A percentile compares a stretch with the other conserved stretches of the same genome.
Conservation (phyloP, 30 jellyfish, hydroid and myxozoan species). For the Nemopilema nomurai region DNA sequence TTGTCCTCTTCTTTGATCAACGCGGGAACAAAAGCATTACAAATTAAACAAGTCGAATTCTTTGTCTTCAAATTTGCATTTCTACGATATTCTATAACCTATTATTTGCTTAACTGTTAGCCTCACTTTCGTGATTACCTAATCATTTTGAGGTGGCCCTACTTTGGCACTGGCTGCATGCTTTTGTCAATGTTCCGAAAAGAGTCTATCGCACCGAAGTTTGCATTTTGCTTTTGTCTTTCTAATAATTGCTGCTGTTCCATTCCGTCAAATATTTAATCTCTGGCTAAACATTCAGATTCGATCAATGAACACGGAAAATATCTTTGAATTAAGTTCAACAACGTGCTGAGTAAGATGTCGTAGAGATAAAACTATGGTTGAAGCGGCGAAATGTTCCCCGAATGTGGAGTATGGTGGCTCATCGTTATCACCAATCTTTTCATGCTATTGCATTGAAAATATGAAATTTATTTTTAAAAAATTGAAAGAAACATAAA, state of each 20-base stretch:
- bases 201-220: not conserved
- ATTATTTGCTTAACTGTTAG: not conserved
- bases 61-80: not conserved
- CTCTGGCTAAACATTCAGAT: not conserved
- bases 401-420: not conserved
- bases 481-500: constrained; percentile 11
- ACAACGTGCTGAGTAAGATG: not conserved
- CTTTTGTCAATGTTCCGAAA: not conserved
- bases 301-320: not conserved
- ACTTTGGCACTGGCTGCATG: not conserved
- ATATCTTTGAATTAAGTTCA: not conserved
- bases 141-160: not conserved
- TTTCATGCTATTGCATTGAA: constrained; percentile 26
- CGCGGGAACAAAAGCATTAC: not conserved
- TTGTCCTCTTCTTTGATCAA: not conserved
- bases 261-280: not conserved
- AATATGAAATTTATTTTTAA: constrained; percentile 15
- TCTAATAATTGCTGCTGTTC: not conserved
- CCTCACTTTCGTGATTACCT: not conserved
- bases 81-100: not conserved
- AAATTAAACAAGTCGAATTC: not conserved
- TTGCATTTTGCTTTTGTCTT: not conserved
- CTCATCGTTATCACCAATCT: constrained; percentile 22
- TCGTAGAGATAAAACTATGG: not conserved
- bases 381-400: not conserved